Evolutionary conservation across 2,888 invertebrate genomes (phyloP).

Genomic region (Nephrotoma flavescens): DNA sequence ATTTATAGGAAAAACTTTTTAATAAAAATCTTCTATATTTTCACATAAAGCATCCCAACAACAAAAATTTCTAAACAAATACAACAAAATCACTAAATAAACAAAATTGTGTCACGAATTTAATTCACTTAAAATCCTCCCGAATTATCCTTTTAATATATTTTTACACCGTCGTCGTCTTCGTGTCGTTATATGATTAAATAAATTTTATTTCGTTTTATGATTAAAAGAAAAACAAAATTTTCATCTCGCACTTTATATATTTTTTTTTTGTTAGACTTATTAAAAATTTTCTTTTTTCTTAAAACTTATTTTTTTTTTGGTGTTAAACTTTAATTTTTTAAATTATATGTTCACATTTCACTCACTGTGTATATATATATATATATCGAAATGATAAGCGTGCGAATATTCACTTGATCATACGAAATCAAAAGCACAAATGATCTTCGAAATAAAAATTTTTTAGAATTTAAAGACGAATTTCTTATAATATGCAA

Average conservation of each 20-base stretch:
- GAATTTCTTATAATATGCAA: background rate
- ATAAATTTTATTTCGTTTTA: background rate
- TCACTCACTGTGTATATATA: background rate
- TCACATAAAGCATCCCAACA: background rate
- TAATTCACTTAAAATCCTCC: background rate
- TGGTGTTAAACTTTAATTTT: background rate
- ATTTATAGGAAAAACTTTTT: background rate
- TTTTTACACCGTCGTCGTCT: background rate
- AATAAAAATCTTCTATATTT: background rate
- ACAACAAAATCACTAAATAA: background rate
- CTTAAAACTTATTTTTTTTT: background rate
- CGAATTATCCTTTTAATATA: background rate
- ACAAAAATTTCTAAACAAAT: background rate
- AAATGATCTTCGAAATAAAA: background rate
- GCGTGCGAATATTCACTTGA: background rate
- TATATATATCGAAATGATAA: background rate
- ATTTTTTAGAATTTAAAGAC: background rate
- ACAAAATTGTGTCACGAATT: background rate
- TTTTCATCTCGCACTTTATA: background rate
- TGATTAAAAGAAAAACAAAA: background rate
- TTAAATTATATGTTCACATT: background rate
- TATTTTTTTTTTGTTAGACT: background rate
- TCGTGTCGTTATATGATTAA: background rate
- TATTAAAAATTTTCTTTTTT: background rate
- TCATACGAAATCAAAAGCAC: background rate